Conservation (phyloP, 2,113 vertebrate species). For the Toxotes jaculatrix region DNA sequence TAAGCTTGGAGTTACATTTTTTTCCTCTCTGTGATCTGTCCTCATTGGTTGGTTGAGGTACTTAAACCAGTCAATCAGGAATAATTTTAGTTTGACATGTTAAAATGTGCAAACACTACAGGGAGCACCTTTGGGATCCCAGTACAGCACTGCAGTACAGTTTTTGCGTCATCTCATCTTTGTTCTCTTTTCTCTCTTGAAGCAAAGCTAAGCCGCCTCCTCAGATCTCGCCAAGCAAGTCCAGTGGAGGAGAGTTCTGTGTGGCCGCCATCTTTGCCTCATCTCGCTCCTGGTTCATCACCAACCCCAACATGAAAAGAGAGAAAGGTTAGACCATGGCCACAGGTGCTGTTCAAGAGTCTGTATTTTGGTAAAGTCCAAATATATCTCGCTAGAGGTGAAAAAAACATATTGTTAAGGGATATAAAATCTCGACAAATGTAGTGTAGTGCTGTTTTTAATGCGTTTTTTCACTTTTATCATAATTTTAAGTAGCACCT, state of each 20-base stretch:
- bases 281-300: slow-evolving; percentile 96
- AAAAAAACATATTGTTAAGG: not conserved
- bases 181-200: slow-evolving; percentile 49
- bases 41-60: not conserved
- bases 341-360: not conserved
- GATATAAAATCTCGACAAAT: not conserved
- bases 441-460: not conserved
- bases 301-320: slow-evolving; percentile 93
- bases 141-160: not conserved
- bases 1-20: not conserved
- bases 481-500: not conserved
- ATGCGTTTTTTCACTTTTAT: not conserved
- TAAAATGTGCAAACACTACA: not conserved
- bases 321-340: slow-evolving; percentile 91
- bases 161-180: not conserved
- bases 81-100: not conserved
- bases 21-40: not conserved
- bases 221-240: slow-evolving; percentile 98
- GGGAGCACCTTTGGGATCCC: not conserved
- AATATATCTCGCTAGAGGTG: not conserved
- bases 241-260: slow-evolving; percentile 95
- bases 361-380: not conserved
- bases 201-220: slow-evolving; percentile 97
- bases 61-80: not conserved
- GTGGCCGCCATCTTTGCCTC: slow-evolving; percentile 94